phyloP scores from a whole-genome alignment of 1,140 invertebrate species.

The Paracyclopina nana region DNA sequence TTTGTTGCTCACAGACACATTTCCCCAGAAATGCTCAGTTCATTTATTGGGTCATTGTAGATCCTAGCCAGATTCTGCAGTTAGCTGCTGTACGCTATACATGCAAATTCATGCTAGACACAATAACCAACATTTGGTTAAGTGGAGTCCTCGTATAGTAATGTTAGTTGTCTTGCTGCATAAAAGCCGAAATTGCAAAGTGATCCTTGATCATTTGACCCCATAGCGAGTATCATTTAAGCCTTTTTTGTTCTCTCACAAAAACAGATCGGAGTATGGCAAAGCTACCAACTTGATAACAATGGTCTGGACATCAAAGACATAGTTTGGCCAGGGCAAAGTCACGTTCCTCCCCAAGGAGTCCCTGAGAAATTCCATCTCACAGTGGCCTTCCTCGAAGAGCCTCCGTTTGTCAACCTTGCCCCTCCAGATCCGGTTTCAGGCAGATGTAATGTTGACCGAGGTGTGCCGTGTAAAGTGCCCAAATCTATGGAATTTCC shows the following conservation, averaged over 20 bases:
- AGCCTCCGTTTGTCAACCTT: conserved; percentile 83
- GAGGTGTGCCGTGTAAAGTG: conserved; percentile 69
- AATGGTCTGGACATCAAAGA: conserved; percentile 75
- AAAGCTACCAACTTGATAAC: conserved; percentile 55
- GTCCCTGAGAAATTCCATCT: conserved; percentile 91
- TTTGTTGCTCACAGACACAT: neutral
- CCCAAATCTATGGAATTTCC: too few species aligned
- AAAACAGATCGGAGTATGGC: conserved; percentile 61
- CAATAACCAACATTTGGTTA: too few species aligned
- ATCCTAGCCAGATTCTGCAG: too few species aligned
- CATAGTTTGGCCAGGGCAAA: conserved; percentile 92
- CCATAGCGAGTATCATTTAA: too few species aligned
- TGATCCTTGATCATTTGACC: too few species aligned
- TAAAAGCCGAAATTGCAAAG: too few species aligned
- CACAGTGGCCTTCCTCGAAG: conserved; percentile 87
- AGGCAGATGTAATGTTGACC: conserved; percentile 65
- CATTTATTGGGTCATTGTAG: too few species aligned
- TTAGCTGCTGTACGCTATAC: too few species aligned
- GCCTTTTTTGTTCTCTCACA: neutral
- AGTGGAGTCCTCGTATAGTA: too few species aligned
- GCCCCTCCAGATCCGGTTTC: conserved; percentile 57
- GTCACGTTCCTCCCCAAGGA: conserved; percentile 81
- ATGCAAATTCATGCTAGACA: too few species aligned
- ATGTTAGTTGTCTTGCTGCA: too few species aligned
- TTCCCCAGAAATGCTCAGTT: neutral